Evolutionary conservation across 2,797 vertebrate species (phyloP), one percentile per base, ranked within the genome.

Genomic region (Orestias chungarensis): DNA sequence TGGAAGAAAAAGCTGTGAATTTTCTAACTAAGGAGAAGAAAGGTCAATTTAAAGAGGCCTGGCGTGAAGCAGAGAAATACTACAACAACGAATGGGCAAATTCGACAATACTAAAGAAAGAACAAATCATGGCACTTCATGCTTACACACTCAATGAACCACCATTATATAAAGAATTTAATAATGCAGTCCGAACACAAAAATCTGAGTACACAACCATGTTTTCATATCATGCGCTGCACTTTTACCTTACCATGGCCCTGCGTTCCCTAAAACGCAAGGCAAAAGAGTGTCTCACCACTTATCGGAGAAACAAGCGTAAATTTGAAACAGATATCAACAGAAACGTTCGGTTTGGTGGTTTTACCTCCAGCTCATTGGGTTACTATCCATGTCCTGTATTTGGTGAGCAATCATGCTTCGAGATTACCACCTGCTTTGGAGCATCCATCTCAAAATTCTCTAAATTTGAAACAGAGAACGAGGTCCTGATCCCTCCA

Each of bases 401-500:
- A 18, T 87, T 84, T 68, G 87, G 84, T n/a, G 49, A 75, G 10
- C 71, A 75, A 59, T 81, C 85, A 0, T 89, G 89, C 70, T 89
- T 88, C 74, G 64, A 89, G 65, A 83, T 89, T 1, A 0, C 20
- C 27, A 83, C 87, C 0, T 89, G 89, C 46, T 78, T 3, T 0
- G 81, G 87, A 35, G 87, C 80, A 6, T 82, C 83, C 20, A 6
- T 91, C 52, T 86, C 82, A 0, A n/a, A 70, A 11, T 88, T 54
- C 66, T 88, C 86, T 0, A n/a, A 17, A 33, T 15, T 79, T 0
- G 75, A 77, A 29, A 1, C 29, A 0, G 86, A 88, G 20, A 74
- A 68, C 29, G 89, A 89, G 46, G 74, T 23, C 2, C 67, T 88
- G 47, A 80, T 91, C 74, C 88, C 89, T 50, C 89, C 88, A 0